Evolutionary conservation across 2,888 invertebrate genomes (phyloP).

Genomic region (Carcina quercana): DNA sequence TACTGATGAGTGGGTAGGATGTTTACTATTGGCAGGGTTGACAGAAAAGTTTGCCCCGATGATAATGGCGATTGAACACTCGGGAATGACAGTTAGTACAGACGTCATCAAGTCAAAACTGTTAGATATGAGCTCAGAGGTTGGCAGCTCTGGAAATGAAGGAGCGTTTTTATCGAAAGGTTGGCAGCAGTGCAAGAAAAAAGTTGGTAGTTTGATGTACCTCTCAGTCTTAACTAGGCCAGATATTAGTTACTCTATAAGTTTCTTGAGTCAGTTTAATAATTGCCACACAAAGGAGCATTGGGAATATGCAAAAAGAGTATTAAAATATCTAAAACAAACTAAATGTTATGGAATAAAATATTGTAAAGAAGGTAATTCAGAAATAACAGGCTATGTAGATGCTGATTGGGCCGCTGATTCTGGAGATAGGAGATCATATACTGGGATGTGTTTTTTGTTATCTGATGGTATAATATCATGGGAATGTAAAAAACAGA

Average conservation of each 20-base stretch:
- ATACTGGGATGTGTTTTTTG: constrained; percentile 3
- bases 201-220: constrained; percentile 8
- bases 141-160: too few species aligned
- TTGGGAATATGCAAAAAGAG: constrained; percentile 5
- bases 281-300: constrained; percentile 3
- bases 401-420: constrained; percentile 5
- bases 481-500: constrained; percentile 9
- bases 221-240: constrained; percentile 6
- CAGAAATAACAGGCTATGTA: not conserved
- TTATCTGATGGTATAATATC: constrained; percentile 5
- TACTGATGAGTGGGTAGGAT: too few species aligned
- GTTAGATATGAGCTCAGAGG: too few species aligned
- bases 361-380: not conserved
- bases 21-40: too few species aligned
- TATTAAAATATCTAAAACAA: constrained; percentile 6
- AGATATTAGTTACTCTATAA: constrained; percentile 6
- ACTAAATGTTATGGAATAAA: constrained; percentile 5
- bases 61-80: too few species aligned
- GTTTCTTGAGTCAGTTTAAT: constrained; percentile 9
- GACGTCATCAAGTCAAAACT: too few species aligned
- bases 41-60: too few species aligned
- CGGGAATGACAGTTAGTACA: too few species aligned
- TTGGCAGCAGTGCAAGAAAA: too few species aligned
- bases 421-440: not conserved
- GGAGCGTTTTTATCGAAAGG: too few species aligned